A percentile compares a stretch with the other conserved stretches of the same genome.
Conservation (phyloP, 2,113 vertebrate species). For the Parotia lawesii region DNA sequence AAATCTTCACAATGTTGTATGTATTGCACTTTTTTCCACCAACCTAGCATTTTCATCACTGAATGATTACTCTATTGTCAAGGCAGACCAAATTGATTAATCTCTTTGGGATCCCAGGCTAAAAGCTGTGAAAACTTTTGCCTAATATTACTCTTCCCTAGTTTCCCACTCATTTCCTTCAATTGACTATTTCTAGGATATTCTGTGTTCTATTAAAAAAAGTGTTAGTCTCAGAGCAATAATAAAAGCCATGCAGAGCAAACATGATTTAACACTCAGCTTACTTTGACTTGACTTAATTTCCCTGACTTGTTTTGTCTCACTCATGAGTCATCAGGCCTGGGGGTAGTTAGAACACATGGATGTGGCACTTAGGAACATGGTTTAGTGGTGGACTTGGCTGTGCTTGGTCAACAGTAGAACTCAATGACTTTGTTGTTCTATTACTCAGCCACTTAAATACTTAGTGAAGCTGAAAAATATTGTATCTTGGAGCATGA, state of each 20-base stretch:
- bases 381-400: neutral
- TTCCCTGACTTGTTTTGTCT: neutral
- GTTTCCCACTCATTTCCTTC: neutral
- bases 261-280: neutral
- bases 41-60: neutral
- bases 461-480: neutral
- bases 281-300: neutral
- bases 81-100: neutral
- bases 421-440: neutral
- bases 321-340: neutral
- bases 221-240: neutral
- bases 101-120: neutral
- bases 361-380: neutral
- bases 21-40: neutral
- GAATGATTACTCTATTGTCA: neutral
- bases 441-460: neutral
- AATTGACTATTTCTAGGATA: neutral
- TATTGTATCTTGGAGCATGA: neutral
- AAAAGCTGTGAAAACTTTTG: neutral
- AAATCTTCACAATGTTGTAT: neutral
- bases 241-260: neutral
- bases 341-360: neutral
- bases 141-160: neutral
- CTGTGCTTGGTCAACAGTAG: neutral
- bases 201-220: neutral